Percentiles rank a stretch among this genome's conserved stretches.
Evolutionary conservation across 2,113 vertebrate genomes (phyloP).

Genomic region (Pyxicephalus adspersus): DNA sequence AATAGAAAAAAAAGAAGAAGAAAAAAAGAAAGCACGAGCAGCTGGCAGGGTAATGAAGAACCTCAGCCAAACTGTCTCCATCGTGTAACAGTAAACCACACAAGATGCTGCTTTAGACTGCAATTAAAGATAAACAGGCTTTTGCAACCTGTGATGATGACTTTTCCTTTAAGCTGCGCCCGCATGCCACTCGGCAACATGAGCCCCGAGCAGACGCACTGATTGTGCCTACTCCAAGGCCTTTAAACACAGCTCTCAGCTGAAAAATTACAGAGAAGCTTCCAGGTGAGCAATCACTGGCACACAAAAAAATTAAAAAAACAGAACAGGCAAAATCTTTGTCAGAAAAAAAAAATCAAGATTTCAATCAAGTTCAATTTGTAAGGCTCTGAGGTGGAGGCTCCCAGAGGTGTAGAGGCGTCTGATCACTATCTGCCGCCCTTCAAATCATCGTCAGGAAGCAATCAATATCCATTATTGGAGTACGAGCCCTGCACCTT

Average conservation of each 20-base stretch:
- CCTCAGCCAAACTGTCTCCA: conserved; percentile 26
- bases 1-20: too few species aligned
- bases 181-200: conserved; percentile 12
- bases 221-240: conserved; percentile 21
- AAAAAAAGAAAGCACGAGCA: too few species aligned
- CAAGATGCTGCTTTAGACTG: conserved; percentile 28
- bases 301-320: conserved; percentile 5
- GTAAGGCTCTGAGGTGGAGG: background rate
- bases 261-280: conserved; percentile 16
- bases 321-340: background rate
- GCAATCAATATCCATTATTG: conserved; percentile 19
- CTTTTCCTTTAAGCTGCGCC: conserved; percentile 28
- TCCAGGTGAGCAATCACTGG: conserved; percentile 42
- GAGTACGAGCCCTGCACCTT: background rate
- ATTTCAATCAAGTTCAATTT: conserved; percentile 29
- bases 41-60: conserved; percentile 4
- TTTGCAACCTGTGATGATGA: conserved; percentile 13
- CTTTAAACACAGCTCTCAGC: conserved; percentile 30
- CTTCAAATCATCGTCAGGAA: conserved; percentile 17
- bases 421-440: conserved; percentile 1
- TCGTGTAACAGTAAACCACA: conserved; percentile 29
- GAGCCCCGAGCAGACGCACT: conserved; percentile 1
- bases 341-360: conserved; percentile 16
- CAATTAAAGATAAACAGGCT: conserved; percentile 43
- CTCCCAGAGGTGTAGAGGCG: background rate